Evolutionary conservation across 2,113 vertebrate genomes (phyloP).

Genomic region (Hippoglossus stenolepis): DNA sequence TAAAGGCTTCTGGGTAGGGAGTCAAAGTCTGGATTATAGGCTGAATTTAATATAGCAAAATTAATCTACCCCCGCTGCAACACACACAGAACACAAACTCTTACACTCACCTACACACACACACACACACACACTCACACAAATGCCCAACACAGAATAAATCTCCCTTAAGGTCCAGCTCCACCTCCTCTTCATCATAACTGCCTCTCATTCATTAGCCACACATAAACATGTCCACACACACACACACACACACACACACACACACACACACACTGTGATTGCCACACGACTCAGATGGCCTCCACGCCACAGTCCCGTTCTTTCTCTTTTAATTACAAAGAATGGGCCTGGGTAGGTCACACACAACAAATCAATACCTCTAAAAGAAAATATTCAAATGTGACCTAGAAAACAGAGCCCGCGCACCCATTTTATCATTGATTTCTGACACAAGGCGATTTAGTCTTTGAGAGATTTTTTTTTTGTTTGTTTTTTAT

Average conservation of each 20-base stretch:
- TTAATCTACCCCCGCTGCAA: constrained; percentile 72
- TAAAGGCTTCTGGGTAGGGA: constrained; percentile 57
- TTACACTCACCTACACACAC: constrained; percentile 10
- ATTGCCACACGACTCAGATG: constrained; percentile 63
- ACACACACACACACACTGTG: constrained; percentile 41
- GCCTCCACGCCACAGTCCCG: constrained; percentile 61
- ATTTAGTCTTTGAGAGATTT: constrained; percentile 73
- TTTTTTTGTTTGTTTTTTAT: constrained; percentile 10
- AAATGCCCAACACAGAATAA: constrained; percentile 54
- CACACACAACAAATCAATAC: constrained; percentile 84
- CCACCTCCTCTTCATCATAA: constrained; percentile 74
- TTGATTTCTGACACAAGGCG: constrained; percentile 81
- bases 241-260: constrained; percentile 26
- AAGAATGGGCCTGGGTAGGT: constrained; percentile 80
- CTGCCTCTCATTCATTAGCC: constrained; percentile 70
- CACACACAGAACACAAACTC: constrained; percentile 23
- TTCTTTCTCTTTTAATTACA: constrained; percentile 82
- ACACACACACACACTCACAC: constrained; percentile 24
- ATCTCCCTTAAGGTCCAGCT: constrained; percentile 73
- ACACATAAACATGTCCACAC: constrained; percentile 34
- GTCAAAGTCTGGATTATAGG: constrained; percentile 70
- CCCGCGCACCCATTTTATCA: constrained; percentile 75
- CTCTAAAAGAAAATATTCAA: constrained; percentile 84
- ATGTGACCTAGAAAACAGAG: constrained; percentile 84
- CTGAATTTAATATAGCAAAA: constrained; percentile 78